Conservation (phyloP, 1,140 invertebrate species). For the Drosophila sturtevanti region DNA sequence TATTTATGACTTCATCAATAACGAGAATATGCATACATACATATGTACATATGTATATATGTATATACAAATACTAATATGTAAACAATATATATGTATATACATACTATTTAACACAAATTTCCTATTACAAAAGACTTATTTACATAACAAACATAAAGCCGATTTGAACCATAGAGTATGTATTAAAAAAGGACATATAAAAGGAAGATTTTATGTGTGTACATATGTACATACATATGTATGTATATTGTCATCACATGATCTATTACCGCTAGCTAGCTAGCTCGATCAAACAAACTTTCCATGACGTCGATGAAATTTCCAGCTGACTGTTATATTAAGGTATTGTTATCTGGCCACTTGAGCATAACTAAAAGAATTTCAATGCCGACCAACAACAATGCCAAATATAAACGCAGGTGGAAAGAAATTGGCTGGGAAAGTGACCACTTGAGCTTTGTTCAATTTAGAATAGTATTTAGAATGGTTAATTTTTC, state of each 20-base stretch:
- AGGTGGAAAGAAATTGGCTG: not conserved
- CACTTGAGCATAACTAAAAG: constrained; percentile 27
- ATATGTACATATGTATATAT: too few species aligned
- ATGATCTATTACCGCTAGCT: too few species aligned
- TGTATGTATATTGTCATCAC: not conserved
- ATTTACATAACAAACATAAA: too few species aligned
- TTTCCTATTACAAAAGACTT: too few species aligned
- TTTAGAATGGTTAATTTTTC: too few species aligned
- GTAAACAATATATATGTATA: too few species aligned
- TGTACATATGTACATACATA: too few species aligned
- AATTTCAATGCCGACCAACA: constrained; percentile 24
- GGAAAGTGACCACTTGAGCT: not conserved
- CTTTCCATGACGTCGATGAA: constrained; percentile 40
- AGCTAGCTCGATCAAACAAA: constrained; percentile 1
- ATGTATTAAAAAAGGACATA: not conserved
- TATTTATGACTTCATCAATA: too few species aligned
- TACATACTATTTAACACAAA: too few species aligned
- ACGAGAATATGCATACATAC: too few species aligned
- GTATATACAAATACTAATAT: too few species aligned
- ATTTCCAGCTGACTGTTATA: constrained; percentile 7
- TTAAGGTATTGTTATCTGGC: constrained; percentile 3
- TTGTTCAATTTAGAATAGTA: not conserved
- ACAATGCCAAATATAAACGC: not conserved
- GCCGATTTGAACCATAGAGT: too few species aligned
- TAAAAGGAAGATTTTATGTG: not conserved